A percentile compares a stretch with the other conserved stretches of the same genome.
phyloP scores from a whole-genome alignment of 2,797 vertebrate species.

The Takifugu ocellatus region DNA sequence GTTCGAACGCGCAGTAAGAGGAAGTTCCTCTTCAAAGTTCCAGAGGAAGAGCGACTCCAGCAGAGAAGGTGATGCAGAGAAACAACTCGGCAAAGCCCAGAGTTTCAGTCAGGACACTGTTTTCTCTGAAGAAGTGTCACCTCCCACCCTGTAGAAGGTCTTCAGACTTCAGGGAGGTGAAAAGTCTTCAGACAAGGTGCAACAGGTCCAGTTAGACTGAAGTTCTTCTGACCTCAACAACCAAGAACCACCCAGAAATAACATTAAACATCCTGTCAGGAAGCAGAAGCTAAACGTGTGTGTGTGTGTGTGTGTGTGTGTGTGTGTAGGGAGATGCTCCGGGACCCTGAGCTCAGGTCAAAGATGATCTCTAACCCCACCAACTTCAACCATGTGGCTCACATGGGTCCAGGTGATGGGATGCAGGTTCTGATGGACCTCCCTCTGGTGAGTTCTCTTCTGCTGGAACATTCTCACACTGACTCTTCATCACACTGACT shows the following conservation, averaged over 20 bases:
- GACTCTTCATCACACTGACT: conserved; percentile 58
- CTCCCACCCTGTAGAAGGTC: too few relatives aligned
- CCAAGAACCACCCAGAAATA: too few relatives aligned
- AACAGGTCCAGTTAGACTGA: too few relatives aligned
- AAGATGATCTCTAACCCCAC: conserved; percentile 97
- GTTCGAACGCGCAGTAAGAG: conserved; percentile 93
- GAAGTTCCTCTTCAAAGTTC: conserved; percentile 95
- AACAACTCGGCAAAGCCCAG: background rate
- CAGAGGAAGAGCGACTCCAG: conserved; percentile 85
- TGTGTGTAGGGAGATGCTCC: conserved; percentile 87
- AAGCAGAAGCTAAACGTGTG: background rate
- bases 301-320: background rate
- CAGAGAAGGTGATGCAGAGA: conserved; percentile 64
- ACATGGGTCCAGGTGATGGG: conserved; percentile 98
- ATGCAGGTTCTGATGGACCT: conserved; percentile 99
- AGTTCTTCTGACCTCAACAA: too few relatives aligned
- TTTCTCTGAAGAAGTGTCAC: too few relatives aligned
- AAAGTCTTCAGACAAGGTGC: background rate
- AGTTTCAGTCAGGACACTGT: too few relatives aligned
- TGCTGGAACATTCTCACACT: conserved; percentile 41
- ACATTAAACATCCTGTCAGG: too few relatives aligned
- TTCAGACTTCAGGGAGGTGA: background rate
- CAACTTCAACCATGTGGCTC: conserved; percentile 98
- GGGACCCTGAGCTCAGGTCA: conserved; percentile 91
- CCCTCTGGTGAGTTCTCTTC: conserved; percentile 83